Percentiles rank a stretch among this genome's conserved stretches.
phyloP scores from a whole-genome alignment of 1,140 invertebrate genomes.

The Caerostris darwini region DNA sequence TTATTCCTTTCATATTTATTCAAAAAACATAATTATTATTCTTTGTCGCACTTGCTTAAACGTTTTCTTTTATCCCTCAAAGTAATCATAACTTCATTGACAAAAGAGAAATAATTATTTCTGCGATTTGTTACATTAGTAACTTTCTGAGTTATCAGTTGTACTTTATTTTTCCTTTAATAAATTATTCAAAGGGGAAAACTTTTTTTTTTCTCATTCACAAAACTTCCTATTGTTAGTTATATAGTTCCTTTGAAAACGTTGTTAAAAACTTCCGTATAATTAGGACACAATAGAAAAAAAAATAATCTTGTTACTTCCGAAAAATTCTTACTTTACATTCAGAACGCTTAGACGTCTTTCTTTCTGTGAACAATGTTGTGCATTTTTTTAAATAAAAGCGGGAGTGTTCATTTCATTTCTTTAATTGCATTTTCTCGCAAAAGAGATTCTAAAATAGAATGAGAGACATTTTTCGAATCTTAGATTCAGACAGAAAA shows the following conservation, averaged over 20 bases:
- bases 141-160: background rate
- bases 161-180: background rate
- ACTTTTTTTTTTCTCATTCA: background rate
- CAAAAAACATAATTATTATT: background rate
- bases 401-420: too few relatives aligned
- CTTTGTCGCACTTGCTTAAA: background rate
- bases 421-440: too few relatives aligned
- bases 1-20: too few relatives aligned
- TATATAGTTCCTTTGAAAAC: background rate
- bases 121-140: background rate
- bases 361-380: too few relatives aligned
- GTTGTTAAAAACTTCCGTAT: constrained; percentile 22
- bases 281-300: background rate
- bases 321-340: too few relatives aligned
- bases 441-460: too few relatives aligned
- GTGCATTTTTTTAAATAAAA: too few relatives aligned
- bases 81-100: background rate
- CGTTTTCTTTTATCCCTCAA: background rate
- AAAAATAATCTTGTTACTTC: constrained; percentile 12
- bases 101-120: background rate
- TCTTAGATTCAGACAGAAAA: too few relatives aligned
- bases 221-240: background rate
- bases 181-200: constrained; percentile 1
- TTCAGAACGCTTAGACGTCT: too few relatives aligned
- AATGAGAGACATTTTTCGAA: too few relatives aligned